Evolutionary conservation across 2,113 vertebrate genomes (phyloP).

Genomic region (Natator depressus): DNA sequence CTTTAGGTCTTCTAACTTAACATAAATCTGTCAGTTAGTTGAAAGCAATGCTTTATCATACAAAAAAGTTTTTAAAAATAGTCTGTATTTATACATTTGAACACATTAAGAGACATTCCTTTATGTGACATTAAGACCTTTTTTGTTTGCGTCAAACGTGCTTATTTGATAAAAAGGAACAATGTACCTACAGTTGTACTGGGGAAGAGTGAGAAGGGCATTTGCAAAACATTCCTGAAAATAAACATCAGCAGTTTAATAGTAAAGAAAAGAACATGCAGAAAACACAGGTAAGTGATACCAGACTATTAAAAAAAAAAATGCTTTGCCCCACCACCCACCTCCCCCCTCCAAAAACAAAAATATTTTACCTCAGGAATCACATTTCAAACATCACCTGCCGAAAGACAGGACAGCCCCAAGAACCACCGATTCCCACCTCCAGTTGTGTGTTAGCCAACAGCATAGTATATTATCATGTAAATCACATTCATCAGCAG

Average conservation of each 20-base stretch:
- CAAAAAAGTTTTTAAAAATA: slow-evolving; percentile 64
- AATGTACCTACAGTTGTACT: slow-evolving; percentile 95
- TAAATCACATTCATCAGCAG: slow-evolving; percentile 76
- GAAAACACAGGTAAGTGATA: slow-evolving; percentile 68
- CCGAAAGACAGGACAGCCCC: slow-evolving; percentile 72
- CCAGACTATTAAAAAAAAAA: slow-evolving; percentile 39
- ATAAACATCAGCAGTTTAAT: slow-evolving; percentile 92
- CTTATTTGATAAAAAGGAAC: slow-evolving; percentile 91
- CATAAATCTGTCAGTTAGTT: slow-evolving; percentile 82
- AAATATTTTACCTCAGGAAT: slow-evolving; percentile 83
- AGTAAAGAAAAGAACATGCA: slow-evolving; percentile 79
- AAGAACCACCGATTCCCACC: slow-evolving; percentile 71
- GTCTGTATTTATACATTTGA: slow-evolving; percentile 73
- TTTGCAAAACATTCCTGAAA: slow-evolving; percentile 93
- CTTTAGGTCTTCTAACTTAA: slow-evolving; percentile 83
- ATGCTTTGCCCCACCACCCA: slow-evolving; percentile 60
- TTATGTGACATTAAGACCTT: slow-evolving; percentile 80
- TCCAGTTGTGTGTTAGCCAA: slow-evolving; percentile 72
- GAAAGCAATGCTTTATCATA: slow-evolving; percentile 78
- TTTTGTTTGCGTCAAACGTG: slow-evolving; percentile 81
- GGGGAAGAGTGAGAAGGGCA: slow-evolving; percentile 89
- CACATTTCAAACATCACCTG: slow-evolving; percentile 82
- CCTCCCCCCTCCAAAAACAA: slow-evolving; percentile 72
- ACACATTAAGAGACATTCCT: slow-evolving; percentile 74
- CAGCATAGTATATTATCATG: slow-evolving; percentile 63